Evolutionary conservation across 1,140 invertebrate species (phyloP).

Genomic region (Choristoneura fumiferana): DNA sequence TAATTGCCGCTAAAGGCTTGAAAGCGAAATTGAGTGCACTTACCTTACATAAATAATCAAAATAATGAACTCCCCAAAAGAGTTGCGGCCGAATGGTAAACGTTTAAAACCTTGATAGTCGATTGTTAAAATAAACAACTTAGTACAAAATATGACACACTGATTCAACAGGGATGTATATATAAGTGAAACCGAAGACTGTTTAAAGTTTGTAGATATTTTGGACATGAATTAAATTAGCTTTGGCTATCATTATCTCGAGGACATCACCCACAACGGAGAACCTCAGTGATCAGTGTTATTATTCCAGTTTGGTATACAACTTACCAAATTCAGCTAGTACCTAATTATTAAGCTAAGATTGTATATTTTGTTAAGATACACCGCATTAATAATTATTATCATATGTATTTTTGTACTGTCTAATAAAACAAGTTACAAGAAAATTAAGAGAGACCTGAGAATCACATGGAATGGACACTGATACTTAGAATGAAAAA

Average conservation of each 20-base stretch:
- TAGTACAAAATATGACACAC: slow-evolving; percentile 69
- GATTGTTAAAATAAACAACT: slow-evolving; percentile 52
- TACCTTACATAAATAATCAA: not conserved
- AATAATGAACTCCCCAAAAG: slow-evolving; percentile 24
- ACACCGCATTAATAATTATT: slow-evolving; percentile 5
- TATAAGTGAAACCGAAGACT: slow-evolving; percentile 75
- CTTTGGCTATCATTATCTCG: slow-evolving; percentile 44
- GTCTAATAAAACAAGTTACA: no score
- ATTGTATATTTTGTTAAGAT: slow-evolving; percentile 49
- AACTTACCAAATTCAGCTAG: slow-evolving; percentile 59
- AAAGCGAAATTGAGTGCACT: no score
- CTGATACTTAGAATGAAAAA: no score
- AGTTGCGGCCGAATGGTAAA: slow-evolving; percentile 54
- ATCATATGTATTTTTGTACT: not conserved
- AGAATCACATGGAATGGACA: no score
- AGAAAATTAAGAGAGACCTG: no score
- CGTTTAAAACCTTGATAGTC: slow-evolving; percentile 49
- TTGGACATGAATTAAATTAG: slow-evolving; percentile 51
- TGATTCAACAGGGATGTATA: slow-evolving; percentile 70
- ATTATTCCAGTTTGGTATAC: slow-evolving; percentile 66
- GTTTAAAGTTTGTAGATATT: slow-evolving; percentile 72
- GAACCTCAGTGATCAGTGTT: slow-evolving; percentile 46
- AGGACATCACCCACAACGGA: slow-evolving; percentile 36
- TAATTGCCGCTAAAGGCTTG: no score
- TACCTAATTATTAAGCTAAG: slow-evolving; percentile 62